These are phyloP conservation scores for Uropetala carovei DNA, from an alignment of 2,888 invertebrate genomes.

Conservation along the genomic window DNA sequence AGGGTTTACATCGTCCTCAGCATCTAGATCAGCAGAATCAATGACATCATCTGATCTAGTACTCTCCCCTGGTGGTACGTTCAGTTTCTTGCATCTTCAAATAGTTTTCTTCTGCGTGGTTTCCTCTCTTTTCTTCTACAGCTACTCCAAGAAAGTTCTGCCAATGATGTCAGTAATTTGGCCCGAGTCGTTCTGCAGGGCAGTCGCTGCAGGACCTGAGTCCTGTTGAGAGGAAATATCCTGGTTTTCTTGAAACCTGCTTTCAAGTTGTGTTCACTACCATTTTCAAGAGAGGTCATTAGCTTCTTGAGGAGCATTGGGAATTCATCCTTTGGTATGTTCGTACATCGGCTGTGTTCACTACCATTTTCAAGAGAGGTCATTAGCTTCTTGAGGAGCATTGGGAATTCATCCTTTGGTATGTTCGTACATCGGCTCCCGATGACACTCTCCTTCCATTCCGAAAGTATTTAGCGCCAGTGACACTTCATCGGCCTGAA, in stretches of 20 bases:
- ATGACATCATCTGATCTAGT: background rate
- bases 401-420: conserved; percentile 15
- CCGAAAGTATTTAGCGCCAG: background rate
- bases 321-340: too few species aligned
- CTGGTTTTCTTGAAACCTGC: conserved; percentile 37
- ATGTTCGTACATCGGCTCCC: background rate
- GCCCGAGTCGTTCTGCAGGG: background rate
- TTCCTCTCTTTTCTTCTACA: background rate
- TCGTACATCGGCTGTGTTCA: too few species aligned
- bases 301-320: too few species aligned
- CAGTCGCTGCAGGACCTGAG: background rate
- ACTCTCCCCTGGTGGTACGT: background rate
- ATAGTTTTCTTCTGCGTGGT: background rate
- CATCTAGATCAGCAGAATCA: background rate
- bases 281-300: too few species aligned
- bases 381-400: too few species aligned
- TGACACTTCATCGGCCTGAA: background rate
- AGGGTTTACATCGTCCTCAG: background rate
- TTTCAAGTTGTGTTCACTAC: background rate
- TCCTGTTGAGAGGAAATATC: background rate
- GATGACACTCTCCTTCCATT: background rate
- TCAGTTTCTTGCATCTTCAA: conserved; percentile 15
- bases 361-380: too few species aligned
- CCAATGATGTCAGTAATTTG: conserved; percentile 7
- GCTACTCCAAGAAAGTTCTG: background rate